A percentile compares a stretch with the other conserved stretches of the same genome.
phyloP scores from a whole-genome alignment of 2,113 vertebrate genomes.

The Chunga burmeisteri region DNA sequence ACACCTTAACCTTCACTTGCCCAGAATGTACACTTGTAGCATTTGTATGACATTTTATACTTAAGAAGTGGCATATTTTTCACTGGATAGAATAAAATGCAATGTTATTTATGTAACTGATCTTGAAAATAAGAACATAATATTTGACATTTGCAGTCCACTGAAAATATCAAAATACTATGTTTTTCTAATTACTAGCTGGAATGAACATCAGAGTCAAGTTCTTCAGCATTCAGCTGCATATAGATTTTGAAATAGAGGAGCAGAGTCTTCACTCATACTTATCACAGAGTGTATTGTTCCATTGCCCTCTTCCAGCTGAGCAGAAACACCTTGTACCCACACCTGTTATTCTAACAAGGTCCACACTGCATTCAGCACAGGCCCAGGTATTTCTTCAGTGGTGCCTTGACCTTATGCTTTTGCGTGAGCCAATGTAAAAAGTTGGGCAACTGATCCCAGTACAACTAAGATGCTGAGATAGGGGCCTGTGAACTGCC shows the following conservation, averaged over 20 bases:
- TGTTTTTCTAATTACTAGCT: background rate
- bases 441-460: background rate
- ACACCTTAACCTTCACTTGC: background rate
- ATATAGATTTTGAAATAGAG: background rate
- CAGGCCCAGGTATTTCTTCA: background rate
- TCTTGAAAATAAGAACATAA: background rate
- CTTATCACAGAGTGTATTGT: background rate
- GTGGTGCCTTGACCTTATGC: background rate
- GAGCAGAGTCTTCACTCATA: background rate
- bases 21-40: background rate
- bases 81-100: background rate
- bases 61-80: background rate
- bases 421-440: background rate
- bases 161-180: background rate
- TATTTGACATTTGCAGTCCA: background rate
- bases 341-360: background rate
- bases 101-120: background rate
- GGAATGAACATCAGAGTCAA: background rate
- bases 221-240: background rate
- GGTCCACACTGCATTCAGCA: background rate
- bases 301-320: background rate
- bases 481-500: background rate
- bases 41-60: background rate
- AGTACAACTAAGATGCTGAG: background rate
- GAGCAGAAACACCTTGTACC: background rate